A percentile compares a stretch with the other conserved stretches of the same genome.
phyloP scores from a whole-genome alignment of 2,797 vertebrate genomes.

The Takifugu ocellatus region DNA sequence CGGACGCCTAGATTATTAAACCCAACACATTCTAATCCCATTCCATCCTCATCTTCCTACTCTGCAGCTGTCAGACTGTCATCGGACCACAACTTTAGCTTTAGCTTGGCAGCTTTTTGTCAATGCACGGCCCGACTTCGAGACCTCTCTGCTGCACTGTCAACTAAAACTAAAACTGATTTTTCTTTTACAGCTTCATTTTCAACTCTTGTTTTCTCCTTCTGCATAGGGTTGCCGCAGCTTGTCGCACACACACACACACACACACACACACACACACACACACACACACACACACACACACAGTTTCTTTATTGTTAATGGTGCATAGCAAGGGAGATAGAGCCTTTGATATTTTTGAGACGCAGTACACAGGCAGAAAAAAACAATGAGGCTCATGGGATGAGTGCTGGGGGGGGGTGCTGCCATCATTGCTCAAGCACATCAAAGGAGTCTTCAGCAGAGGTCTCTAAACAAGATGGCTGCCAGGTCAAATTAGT shows the following conservation, averaged over 20 bases:
- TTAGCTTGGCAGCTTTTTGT: conserved; percentile 9
- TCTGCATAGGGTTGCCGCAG: conserved; percentile 30
- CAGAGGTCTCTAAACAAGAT: conserved; percentile 67
- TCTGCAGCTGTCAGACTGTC: conserved; percentile 50
- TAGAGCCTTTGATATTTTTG: conserved; percentile 55
- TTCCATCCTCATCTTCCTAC: conserved; percentile 37
- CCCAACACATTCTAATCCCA: conserved; percentile 61
- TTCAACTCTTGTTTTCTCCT: conserved; percentile 6
- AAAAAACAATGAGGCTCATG: conserved; percentile 44
- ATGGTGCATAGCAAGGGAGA: conserved; percentile 20
- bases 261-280: too few species aligned
- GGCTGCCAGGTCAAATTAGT: conserved; percentile 57
- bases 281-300: conserved; percentile 7
- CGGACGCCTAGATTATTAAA: conserved; percentile 59
- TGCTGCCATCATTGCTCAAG: conserved; percentile 37
- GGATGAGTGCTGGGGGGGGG: conserved; percentile 15
- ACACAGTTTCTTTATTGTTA: conserved; percentile 43
- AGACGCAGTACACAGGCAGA: conserved; percentile 33
- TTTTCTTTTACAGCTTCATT: background rate
- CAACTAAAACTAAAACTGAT: conserved; percentile 14
- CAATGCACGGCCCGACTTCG: conserved; percentile 22
- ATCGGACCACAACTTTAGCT: conserved; percentile 40
- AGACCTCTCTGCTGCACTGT: conserved; percentile 26
- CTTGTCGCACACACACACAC: conserved; percentile 11
- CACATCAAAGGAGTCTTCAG: conserved; percentile 63